A percentile compares a stretch with the other conserved stretches of the same genome.
Conservation (phyloP, 2,888 invertebrate genomes). For the Nebria brevicollis region DNA sequence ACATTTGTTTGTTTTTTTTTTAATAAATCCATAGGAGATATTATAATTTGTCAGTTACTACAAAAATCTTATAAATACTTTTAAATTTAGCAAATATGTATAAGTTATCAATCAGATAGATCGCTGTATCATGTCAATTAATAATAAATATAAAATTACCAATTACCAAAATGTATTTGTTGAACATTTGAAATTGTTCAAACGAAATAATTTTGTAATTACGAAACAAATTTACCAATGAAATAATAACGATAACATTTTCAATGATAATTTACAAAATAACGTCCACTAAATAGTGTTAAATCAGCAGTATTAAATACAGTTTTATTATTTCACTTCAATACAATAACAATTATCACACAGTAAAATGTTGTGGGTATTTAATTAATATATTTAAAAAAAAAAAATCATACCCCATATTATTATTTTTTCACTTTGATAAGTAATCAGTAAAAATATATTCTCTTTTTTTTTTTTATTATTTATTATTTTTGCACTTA, state of each 20-base stretch:
- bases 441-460: slow-evolving; percentile 46
- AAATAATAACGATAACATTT: slow-evolving; percentile 27
- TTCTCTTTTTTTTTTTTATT: slow-evolving; percentile 26
- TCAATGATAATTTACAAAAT: slow-evolving; percentile 42
- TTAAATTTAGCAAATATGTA: slow-evolving; percentile 44
- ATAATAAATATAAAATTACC: slow-evolving; percentile 10
- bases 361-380: slow-evolving; percentile 33
- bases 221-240: slow-evolving; percentile 26
- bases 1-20: slow-evolving; percentile 40
- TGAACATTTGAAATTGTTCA: not conserved
- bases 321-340: slow-evolving; percentile 36
- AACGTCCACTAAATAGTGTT: slow-evolving; percentile 27
- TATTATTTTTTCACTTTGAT: slow-evolving; percentile 23
- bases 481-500: slow-evolving; percentile 43
- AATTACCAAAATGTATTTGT: not conserved
- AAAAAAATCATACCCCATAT: slow-evolving; percentile 35
- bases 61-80: slow-evolving; percentile 29
- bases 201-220: not conserved
- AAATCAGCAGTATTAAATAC: slow-evolving; percentile 36
- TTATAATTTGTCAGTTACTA: slow-evolving; percentile 33
- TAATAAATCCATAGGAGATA: slow-evolving; percentile 30
- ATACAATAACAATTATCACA: slow-evolving; percentile 46
- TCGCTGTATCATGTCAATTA: not conserved
- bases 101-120: slow-evolving; percentile 22
- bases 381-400: slow-evolving; percentile 27